Evolutionary conservation across 2,797 vertebrate genomes (phyloP).

Genomic region (Typhlichthys subterraneus): DNA sequence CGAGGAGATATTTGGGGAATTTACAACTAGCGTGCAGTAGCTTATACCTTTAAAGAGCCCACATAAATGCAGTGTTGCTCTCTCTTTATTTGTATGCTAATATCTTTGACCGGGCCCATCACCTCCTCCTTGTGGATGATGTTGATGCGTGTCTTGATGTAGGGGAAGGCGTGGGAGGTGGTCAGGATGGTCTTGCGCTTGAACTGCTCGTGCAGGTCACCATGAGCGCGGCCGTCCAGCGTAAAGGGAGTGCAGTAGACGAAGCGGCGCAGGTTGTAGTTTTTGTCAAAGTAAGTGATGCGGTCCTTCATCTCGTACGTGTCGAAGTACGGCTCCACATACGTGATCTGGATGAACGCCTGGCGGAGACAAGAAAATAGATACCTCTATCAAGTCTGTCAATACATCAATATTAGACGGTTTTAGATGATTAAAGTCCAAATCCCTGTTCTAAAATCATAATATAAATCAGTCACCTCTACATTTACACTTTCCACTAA

Average conservation of each 20-base stretch:
- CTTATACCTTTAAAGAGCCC: too few species aligned
- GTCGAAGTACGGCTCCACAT: constrained; percentile 97
- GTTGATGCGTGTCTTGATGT: constrained; percentile 98
- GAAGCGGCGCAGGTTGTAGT: constrained; percentile 96
- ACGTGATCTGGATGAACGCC: constrained; percentile 98
- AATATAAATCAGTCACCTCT: too few species aligned
- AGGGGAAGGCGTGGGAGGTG: constrained; percentile 95
- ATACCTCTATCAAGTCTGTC: background rate
- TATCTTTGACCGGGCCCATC: constrained; percentile 17
- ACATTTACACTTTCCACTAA: too few species aligned
- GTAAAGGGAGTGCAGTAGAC: constrained; percentile 99
- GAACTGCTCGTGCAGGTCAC: constrained; percentile 95
- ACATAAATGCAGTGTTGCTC: too few species aligned
- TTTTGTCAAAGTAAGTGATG: constrained; percentile 98
- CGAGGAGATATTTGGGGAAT: too few species aligned
- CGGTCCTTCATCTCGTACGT: constrained; percentile 99
- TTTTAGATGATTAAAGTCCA: background rate
- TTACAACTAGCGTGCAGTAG: too few species aligned
- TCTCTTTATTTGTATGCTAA: too few species aligned
- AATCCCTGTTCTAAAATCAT: too few species aligned
- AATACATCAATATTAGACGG: background rate
- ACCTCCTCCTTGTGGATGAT: constrained; percentile 99
- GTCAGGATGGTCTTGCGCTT: constrained; percentile 98
- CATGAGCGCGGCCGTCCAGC: constrained; percentile 93
- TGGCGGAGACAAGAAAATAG: constrained; percentile 42